Evolutionary conservation across 1,140 invertebrate species (phyloP), one percentile per base, ranked within the genome.

Genomic region (Phocides pigmalion): DNA sequence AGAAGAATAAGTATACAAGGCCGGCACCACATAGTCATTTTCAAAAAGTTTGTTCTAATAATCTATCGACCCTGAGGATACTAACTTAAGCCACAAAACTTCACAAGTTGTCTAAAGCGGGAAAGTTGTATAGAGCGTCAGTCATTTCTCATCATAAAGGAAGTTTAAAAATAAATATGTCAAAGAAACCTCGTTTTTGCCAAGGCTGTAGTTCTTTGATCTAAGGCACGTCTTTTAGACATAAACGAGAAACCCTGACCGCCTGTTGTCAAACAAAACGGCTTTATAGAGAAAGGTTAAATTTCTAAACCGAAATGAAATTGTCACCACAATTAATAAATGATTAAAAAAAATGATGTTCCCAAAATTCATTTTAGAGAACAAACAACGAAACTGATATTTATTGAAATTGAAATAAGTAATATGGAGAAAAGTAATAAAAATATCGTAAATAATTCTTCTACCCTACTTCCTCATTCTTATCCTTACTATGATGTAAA

Each of bases 201-300:
- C 53, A 56, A 56, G 53, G 53, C 39, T 42, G 28, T 12, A 39
- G n/a, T 12, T 56, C 37, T 42, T 56, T 56, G 39, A 56, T 46
- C 16, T 20, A 25, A 41, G 42, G 19, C 47, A 56, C 37, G 42
- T 20, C 19, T 42, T 42, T 56, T 42, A 25, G 20, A 56, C 17
- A 14, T 56, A 56, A 56, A 56, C 42, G 53, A 56, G 37, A 37
- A 20, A 56, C 53, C 53, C 37, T 56, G 53, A 56, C 53, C 53
- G 37, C 53, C 39, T 25, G 22, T n/a, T 3, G 14, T 25, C 53
- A 42, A 56, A 42, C 20, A 28, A 56, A 14, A 42, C 20, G 12
- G 25, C 39, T 25, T 0, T 20, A 42, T 35, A 56, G 42, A 54
- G 51, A 22, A 16, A 17, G n/a, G 6, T 41, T 14, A 22, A 39